Evolutionary conservation across 2,113 vertebrate species (phyloP).

Genomic region (Oryzias curvinotus): DNA sequence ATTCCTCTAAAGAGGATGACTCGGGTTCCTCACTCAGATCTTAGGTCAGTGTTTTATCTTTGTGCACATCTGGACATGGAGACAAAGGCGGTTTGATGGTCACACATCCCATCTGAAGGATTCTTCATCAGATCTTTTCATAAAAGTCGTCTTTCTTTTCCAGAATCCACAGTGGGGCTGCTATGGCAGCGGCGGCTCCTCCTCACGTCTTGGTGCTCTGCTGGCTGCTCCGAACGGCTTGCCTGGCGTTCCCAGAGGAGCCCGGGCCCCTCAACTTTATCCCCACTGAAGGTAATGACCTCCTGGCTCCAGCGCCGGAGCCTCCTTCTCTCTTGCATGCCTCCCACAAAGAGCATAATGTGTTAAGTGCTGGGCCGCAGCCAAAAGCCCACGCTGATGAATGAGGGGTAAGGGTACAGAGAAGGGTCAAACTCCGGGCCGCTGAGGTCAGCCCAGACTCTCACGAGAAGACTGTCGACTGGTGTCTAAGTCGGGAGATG

Average conservation of each 20-base stretch:
- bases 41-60: slow-evolving; percentile 53
- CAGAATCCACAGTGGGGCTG: slow-evolving; percentile 57
- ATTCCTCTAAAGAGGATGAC: slow-evolving; percentile 47
- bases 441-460: slow-evolving; percentile 33
- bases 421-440: slow-evolving; percentile 21
- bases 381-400: slow-evolving; percentile 34
- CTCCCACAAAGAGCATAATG: slow-evolving; percentile 17
- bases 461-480: slow-evolving; percentile 51
- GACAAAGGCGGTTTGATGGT: slow-evolving; percentile 7
- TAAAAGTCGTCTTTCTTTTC: slow-evolving; percentile 27
- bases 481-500: slow-evolving; percentile 32
- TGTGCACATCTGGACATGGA: slow-evolving; percentile 14
- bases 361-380: slow-evolving; percentile 36
- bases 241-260: slow-evolving; percentile 76
- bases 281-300: slow-evolving; percentile 75
- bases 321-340: slow-evolving; percentile 5
- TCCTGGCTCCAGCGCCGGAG: slow-evolving; percentile 17
- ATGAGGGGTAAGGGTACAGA: neutral
- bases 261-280: slow-evolving; percentile 77
- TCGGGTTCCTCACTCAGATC: slow-evolving; percentile 46
- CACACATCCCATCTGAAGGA: slow-evolving; percentile 5
- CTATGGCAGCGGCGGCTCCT: slow-evolving; percentile 65
- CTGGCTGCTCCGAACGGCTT: slow-evolving; percentile 65
- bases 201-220: slow-evolving; percentile 65
- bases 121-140: slow-evolving; percentile 2